Base-by-base conservation (phyloP, 2,797 vertebrate genomes). In the Acanthornis magna region DNA sequence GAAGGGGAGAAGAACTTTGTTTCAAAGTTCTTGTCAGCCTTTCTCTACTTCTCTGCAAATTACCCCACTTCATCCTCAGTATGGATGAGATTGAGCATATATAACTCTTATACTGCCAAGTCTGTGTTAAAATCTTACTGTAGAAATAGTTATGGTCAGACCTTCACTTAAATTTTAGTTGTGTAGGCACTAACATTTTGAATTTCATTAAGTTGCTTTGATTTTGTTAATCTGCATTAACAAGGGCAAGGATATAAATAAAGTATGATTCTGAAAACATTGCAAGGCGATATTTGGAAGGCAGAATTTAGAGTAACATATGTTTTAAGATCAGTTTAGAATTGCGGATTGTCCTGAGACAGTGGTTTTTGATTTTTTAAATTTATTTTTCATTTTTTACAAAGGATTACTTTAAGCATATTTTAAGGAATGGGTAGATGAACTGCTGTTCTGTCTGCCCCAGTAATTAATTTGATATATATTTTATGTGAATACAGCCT, bases 151-250 rank as follows among this genome's bases (percentile, higher is more conserved):
- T 32, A 19, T 9, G 12, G 38, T 85, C 51, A 88, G 66, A n/a
- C 13, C 8, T 32, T 66, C 15, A 25, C 13, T 81, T 12, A 34
- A 17, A 36, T 81, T 70, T 34, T 60, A 76, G 42, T 65, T 12
- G 12, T 48, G 22, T 91, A 47, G 68, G 9, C 8, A 54, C 16
- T 72, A 84, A 30, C 6, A 25, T 45, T 71, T 68, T 53, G 14
- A 73, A 66, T 93, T 90, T 60, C 16, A 29, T 51, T 25, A 75
- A 62, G n/a, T 63, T 89, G 29, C 11, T 88, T 72, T 93, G 40
- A 62, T 92, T 79, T 95, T n/a, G n/a, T n/a, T n/a, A n/a, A 77
- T 65, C 53, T 93, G 22, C 36, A 51, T 89, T 77, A 90, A 47
- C 5, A 53, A 66, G 32, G 70, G 29, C 47, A 68, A 60, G 34